A percentile compares a stretch with the other conserved stretches of the same genome.
Evolutionary conservation across 1,140 invertebrate species (phyloP).

Genomic region (Dendrolimus kikuchii): DNA sequence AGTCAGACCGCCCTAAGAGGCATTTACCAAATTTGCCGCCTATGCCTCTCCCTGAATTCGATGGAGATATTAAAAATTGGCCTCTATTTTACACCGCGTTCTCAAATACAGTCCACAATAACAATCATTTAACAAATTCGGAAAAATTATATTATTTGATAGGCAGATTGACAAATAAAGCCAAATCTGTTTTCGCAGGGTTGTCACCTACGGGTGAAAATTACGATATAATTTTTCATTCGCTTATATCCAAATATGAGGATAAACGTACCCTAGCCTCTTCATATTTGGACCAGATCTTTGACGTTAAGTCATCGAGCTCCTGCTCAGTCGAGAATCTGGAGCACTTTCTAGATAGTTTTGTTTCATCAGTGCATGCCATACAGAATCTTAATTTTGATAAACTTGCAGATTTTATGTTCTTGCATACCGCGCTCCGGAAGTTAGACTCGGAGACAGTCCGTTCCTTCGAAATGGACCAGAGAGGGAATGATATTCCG

Average conservation of each 20-base stretch:
- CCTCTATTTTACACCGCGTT: slow-evolving; percentile 1
- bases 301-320: no score
- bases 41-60: not conserved
- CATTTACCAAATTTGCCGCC: no score
- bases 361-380: no score
- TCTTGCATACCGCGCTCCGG: slow-evolving; percentile 8
- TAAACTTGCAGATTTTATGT: slow-evolving; percentile 10
- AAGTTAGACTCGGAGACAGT: slow-evolving; percentile 4
- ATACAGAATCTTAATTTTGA: slow-evolving; percentile 1
- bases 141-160: slow-evolving; percentile 1
- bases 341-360: no score
- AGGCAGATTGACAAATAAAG: not conserved
- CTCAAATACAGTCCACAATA: not conserved
- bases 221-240: no score
- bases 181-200: not conserved
- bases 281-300: no score
- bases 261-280: no score
- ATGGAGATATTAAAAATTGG: not conserved
- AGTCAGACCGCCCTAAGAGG: no score
- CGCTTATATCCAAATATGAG: no score
- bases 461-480: slow-evolving; percentile 10
- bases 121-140: not conserved
- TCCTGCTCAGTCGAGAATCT: no score
- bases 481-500: slow-evolving; percentile 3
- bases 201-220: not conserved